A percentile compares a stretch with the other conserved stretches of the same genome.
Evolutionary conservation across 2,113 vertebrate genomes (phyloP).

Genomic region (Perognathus longimembris): DNA sequence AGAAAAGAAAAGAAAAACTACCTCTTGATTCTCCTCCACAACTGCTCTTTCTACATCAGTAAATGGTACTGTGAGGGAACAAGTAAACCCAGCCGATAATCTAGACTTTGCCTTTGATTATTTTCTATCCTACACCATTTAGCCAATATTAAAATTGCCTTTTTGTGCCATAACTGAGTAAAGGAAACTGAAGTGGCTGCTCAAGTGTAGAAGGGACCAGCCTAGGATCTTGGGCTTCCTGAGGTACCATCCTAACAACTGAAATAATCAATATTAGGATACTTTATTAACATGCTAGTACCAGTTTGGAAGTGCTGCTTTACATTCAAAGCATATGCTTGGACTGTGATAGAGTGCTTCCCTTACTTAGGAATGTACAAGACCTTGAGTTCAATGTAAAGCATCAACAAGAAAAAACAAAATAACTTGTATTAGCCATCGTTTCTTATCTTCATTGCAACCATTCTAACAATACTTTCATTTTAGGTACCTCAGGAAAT

Average conservation of each 20-base stretch:
- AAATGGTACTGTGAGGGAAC: neutral
- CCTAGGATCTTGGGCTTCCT: neutral
- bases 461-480: neutral
- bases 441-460: neutral
- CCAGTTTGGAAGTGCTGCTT: neutral
- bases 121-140: neutral
- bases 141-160: neutral
- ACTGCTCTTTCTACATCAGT: neutral
- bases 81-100: neutral
- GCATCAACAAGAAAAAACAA: neutral
- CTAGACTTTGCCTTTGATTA: neutral
- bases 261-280: neutral
- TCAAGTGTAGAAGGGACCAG: neutral
- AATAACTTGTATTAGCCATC: neutral
- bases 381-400: too few species aligned
- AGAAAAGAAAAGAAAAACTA: too few species aligned
- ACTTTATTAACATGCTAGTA: neutral
- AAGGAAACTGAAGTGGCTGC: neutral
- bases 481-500: neutral
- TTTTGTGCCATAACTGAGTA: neutral
- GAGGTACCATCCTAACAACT: neutral
- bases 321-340: neutral
- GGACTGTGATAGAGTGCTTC: too few species aligned
- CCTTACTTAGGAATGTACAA: too few species aligned
- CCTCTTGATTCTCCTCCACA: neutral